Percentiles rank a stretch among this genome's conserved stretches.
Conservation (phyloP, 2,113 vertebrate species). For the Donacobius atricapilla region DNA sequence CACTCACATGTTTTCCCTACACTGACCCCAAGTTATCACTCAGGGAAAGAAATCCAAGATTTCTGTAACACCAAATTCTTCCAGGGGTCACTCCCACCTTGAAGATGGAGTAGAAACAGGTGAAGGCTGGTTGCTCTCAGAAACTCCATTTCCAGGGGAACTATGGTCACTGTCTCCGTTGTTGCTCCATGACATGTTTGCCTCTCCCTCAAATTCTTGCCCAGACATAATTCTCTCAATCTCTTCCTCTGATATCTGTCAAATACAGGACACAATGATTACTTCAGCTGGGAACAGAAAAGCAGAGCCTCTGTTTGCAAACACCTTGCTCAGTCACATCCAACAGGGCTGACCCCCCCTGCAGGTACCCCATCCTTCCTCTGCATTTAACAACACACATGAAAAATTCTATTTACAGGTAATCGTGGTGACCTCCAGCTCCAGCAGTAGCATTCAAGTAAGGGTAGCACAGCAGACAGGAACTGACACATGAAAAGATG, state of each 20-base stretch:
- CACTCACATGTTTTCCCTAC: background rate
- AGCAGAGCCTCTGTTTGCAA: background rate
- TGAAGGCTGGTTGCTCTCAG: slow-evolving; percentile 96
- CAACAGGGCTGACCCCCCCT: background rate
- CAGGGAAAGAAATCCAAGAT: background rate
- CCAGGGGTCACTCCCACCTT: slow-evolving; percentile 79
- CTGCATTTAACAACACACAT: background rate
- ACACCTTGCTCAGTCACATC: fast-evolving
- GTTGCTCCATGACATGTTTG: slow-evolving; percentile 92
- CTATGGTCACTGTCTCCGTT: slow-evolving; percentile 98
- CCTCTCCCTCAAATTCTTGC: slow-evolving; percentile 98
- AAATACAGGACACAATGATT: background rate
- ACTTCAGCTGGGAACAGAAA: background rate
- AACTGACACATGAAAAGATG: background rate
- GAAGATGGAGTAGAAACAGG: slow-evolving; percentile 94
- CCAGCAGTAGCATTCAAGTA: background rate
- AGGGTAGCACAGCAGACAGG: background rate
- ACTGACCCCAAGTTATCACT: background rate
- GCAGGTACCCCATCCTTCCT: background rate
- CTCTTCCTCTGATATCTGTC: slow-evolving; percentile 96
- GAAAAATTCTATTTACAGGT: slow-evolving; percentile 1
- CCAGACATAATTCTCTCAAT: slow-evolving; percentile 99
- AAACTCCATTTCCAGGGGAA: slow-evolving; percentile 93
- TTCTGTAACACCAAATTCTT: background rate
- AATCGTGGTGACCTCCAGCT: background rate